Evolutionary conservation across 2,888 invertebrate species (phyloP), one percentile per base, ranked within the genome.

Genomic region (Conchocele bisecta): DNA sequence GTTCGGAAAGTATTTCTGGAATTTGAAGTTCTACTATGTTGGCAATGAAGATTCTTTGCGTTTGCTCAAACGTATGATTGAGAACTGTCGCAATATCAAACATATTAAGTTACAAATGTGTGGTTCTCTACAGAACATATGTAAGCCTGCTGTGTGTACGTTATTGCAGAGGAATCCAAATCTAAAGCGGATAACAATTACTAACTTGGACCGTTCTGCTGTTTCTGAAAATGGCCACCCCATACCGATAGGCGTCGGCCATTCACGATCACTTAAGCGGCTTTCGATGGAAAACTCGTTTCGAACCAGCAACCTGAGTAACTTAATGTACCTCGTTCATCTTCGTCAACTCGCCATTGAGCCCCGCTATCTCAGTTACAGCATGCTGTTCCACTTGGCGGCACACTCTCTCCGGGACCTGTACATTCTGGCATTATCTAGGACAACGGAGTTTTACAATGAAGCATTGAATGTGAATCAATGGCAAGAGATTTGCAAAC

Each of bases 281-380:
- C 61, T 83, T 31, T 67, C 68, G 44, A 57, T 83, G 22, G 67
- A 79, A 7, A 80, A 83, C 37, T 83, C 81, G 4, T 83, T 83
- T 20, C 51, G 68, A 9, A 42, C 53, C 0, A 70, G 68, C 51
- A 78, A 75, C 33, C 61, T 83, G 22, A 68, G 79, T 11, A 72
- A 69, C 37, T 39, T 83, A 20, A 81, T 81, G 81, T 81, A 83
- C 33, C 56, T 83, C 33, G 75, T 81, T 17, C 76, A 80, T 53
- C 60, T 83, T 11, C 60, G 50, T 46, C 78, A 81, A 24, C 63
- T 83, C 11, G 65, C 81, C 0, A 57, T 83, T 13, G 66, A 70
- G 41, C 81, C 81, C 6, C 67, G 76, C n/a, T 65, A 75, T 1
- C 56, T 83, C 13, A 79, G 75, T 24, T 81, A 76, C 50, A 76